A percentile compares a stretch with the other conserved stretches of the same genome.
phyloP scores from a whole-genome alignment of 1,140 invertebrate genomes.

The Bacillus rossius region DNA sequence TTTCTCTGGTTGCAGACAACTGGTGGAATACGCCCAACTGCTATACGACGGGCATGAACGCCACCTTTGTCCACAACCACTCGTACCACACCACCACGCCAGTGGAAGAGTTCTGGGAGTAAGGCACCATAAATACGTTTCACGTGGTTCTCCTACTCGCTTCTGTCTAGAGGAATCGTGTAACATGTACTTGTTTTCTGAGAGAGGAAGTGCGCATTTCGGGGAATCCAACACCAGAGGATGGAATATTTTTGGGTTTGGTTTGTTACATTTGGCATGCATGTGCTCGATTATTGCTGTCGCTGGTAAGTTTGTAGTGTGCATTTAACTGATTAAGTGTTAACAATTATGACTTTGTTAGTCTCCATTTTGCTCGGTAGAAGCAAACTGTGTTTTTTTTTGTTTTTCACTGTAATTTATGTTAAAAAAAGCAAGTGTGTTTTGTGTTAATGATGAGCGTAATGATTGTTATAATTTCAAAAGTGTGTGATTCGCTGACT shows the following conservation, averaged over 20 bases:
- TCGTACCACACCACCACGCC: conserved; percentile 42
- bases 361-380: too few species aligned
- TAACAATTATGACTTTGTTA: too few species aligned
- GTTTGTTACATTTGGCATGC: too few species aligned
- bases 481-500: background rate
- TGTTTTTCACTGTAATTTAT: background rate
- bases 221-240: background rate
- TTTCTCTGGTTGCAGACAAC: conserved; percentile 42
- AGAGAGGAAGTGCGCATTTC: too few species aligned
- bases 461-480: background rate
- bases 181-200: too few species aligned
- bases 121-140: conserved; percentile 29
- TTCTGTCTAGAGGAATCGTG: too few species aligned
- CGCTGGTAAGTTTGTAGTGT: too few species aligned
- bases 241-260: background rate
- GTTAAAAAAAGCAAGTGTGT: background rate
- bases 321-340: too few species aligned
- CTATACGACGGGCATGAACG: conserved; percentile 31
- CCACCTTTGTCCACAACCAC: conserved; percentile 13
- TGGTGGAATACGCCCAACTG: conserved; percentile 52
- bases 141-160: too few species aligned
- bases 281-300: too few species aligned
- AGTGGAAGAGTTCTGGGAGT: conserved; percentile 61
- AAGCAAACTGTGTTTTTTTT: background rate
- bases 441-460: background rate